A percentile compares a stretch with the other conserved stretches of the same genome.
Conservation (phyloP, 1,140 invertebrate species). For the Drosophila varians region DNA sequence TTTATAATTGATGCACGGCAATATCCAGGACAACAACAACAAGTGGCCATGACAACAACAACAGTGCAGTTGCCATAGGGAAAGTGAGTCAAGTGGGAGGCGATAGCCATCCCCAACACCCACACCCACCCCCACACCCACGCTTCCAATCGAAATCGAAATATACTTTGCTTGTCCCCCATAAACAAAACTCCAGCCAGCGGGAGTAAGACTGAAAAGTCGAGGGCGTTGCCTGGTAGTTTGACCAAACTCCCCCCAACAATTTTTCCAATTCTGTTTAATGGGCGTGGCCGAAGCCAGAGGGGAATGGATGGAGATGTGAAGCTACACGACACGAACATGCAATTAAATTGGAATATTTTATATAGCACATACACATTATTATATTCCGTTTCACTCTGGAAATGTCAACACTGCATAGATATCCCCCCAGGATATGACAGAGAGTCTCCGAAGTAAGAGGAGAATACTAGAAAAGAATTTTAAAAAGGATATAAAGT, state of each 20-base stretch:
- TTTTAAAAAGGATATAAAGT: too few species aligned
- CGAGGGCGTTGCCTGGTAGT: slow-evolving; percentile 66
- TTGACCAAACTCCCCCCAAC: neutral
- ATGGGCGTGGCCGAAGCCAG: slow-evolving; percentile 9
- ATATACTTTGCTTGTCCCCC: slow-evolving; percentile 33
- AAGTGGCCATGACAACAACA: slow-evolving; percentile 69
- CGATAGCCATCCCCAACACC: neutral
- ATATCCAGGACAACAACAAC: slow-evolving; percentile 50
- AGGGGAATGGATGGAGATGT: neutral
- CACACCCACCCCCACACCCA: neutral
- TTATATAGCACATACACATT: slow-evolving; percentile 1
- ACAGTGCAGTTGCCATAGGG: slow-evolving; percentile 57
- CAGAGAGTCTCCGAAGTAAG: slow-evolving; percentile 9
- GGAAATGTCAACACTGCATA: neutral
- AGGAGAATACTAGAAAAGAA: neutral
- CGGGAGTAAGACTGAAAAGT: slow-evolving; percentile 34
- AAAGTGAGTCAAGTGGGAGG: slow-evolving; percentile 22
- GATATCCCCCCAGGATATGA: slow-evolving; percentile 2
- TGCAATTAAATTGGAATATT: slow-evolving; percentile 66
- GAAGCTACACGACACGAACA: slow-evolving; percentile 40
- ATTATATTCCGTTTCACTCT: slow-evolving; percentile 3
- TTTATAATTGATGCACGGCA: slow-evolving; percentile 68
- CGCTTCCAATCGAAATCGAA: neutral
- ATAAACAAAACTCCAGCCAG: slow-evolving; percentile 64
- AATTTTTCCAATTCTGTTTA: neutral